These are phyloP conservation scores for Sarcophaga peregrina DNA, from an alignment of 1,140 invertebrate species.

Conservation along the genomic window DNA sequence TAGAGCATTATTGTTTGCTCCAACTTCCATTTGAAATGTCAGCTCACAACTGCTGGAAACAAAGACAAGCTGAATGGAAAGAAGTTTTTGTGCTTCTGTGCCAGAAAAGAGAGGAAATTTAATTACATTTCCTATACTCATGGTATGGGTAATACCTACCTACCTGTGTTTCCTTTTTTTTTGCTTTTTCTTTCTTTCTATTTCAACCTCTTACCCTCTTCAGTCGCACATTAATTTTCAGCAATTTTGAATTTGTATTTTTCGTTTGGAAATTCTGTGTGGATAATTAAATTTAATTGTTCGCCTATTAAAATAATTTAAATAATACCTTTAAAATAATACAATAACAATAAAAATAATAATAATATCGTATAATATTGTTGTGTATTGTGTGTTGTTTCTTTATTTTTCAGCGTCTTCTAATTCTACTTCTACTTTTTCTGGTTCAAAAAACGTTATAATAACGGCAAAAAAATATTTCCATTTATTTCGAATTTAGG, in stretches of 20 bases:
- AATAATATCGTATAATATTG: too few species aligned
- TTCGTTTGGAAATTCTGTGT: not conserved
- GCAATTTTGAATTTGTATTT: not conserved
- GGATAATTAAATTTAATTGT: constrained; percentile 20
- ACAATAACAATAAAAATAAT: not conserved
- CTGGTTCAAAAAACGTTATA: too few species aligned
- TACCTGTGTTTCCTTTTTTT: not conserved
- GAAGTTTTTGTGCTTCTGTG: not conserved
- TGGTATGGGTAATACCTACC: not conserved
- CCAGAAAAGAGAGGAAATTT: not conserved
- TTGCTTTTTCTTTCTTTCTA: too few species aligned
- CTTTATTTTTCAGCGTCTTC: too few species aligned
- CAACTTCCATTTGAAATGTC: constrained; percentile 2
- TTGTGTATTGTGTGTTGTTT: too few species aligned
- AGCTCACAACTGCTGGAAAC: not conserved
- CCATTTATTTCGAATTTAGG: too few species aligned
- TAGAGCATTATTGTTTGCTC: not conserved
- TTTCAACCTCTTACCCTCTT: too few species aligned
- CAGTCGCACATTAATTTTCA: too few species aligned
- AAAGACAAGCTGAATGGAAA: not conserved
- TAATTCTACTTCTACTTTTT: too few species aligned
- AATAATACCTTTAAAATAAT: constrained; percentile 18
- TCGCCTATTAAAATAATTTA: constrained; percentile 16
- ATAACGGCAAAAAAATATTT: too few species aligned
- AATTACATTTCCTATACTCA: constrained; percentile 10